Base-by-base conservation (phyloP, 2,888 invertebrate species). In the Gasteruption jaculator region DNA sequence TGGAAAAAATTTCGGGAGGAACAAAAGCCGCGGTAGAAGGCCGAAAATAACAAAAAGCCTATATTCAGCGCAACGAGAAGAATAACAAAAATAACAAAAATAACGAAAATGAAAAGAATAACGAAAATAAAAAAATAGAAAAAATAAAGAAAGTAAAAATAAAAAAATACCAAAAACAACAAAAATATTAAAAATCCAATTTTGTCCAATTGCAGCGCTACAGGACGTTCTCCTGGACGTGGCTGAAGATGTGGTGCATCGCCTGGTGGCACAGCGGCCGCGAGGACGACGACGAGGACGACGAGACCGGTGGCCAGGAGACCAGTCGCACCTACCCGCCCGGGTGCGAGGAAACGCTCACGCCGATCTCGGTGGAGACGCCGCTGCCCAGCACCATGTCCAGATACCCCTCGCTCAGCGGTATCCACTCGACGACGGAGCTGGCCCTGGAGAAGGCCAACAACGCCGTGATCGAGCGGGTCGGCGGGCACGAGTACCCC, bases 221-320 rank as follows among this genome's bases (percentile, higher is more conserved):
- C 57, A 65, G 74, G 54, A 74, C 75, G 57, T 72, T 79, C 49
- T 72, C 74, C 52, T 68, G 74, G 74, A 76, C 78, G 10, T 80
- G 80, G 77, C 42, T 74, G 39, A 66, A 82, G 48, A 82, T 83
- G 50, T 89, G 89, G 90, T 90, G 90, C 69, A 79, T 88, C 41
- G 89, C 89, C 63, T 90, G 90, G 90, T 90, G 89, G 89, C 88
- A 89, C 70, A 89, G 89, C 10, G 90, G 90, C 0, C 77, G 88
- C 24, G 89, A 90, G 48, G 89, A 90, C 60, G 77, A 83, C 48
- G 85, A 86, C 57, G 86, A 80, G 68, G 85, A 85, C 21, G 80
- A 81, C 48, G 91, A 91, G 63, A 85, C 63, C 80, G 64, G 59
- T 1, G 64, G 63, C 3, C 83, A 49, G 83, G 90, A 60, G 81